Conservation (phyloP, 1,140 invertebrate genomes). For the Bombus cullumanus region DNA sequence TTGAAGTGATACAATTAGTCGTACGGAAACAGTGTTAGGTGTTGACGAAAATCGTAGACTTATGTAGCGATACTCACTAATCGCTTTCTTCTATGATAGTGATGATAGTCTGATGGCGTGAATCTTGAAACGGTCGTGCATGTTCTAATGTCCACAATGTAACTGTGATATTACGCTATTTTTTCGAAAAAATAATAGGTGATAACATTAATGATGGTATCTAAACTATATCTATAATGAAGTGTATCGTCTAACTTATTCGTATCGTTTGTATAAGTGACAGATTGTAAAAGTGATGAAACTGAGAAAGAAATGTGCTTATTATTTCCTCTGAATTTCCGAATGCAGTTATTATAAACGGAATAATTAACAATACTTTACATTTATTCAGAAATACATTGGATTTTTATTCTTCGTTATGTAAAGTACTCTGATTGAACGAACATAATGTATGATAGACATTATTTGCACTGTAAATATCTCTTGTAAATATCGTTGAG, state of each 20-base stretch:
- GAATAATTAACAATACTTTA: constrained; percentile 26
- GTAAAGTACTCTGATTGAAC: constrained; percentile 36
- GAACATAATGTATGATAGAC: constrained; percentile 49
- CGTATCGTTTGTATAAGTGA: constrained; percentile 31
- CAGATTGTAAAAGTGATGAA: constrained; percentile 1
- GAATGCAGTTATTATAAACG: constrained; percentile 17
- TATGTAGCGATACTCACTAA: neutral
- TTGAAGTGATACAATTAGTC: neutral
- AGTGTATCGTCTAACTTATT: constrained; percentile 56
- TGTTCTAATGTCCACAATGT: constrained; percentile 77
- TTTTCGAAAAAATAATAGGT: constrained; percentile 59
- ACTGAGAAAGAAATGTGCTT: neutral
- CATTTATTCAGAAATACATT: constrained; percentile 23
- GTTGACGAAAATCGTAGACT: no score
- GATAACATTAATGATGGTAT: constrained; percentile 41
- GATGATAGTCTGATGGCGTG: neutral
- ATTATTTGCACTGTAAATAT: constrained; percentile 78
- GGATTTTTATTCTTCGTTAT: constrained; percentile 27
- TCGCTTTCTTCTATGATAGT: neutral
- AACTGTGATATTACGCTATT: constrained; percentile 82
- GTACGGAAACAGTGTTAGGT: neutral
- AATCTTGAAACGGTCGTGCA: constrained; percentile 34
- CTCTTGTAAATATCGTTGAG: constrained; percentile 83
- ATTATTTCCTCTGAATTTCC: neutral
- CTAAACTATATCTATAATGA: constrained; percentile 30